These are phyloP conservation scores for Zaprionus lineosus DNA, from an alignment of 2,888 invertebrate genomes.

Conservation along the genomic window DNA sequence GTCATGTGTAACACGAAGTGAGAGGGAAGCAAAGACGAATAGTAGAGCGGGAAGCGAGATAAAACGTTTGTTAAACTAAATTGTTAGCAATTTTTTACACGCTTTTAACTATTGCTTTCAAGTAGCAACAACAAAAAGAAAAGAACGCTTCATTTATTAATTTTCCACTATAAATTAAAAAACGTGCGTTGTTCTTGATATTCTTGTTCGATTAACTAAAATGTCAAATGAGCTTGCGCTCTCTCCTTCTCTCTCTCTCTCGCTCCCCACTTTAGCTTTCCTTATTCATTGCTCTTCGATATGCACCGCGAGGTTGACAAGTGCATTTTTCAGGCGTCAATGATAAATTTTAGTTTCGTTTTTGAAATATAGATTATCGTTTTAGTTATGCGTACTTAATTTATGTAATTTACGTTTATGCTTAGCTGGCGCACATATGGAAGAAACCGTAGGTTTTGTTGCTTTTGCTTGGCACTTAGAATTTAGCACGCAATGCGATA, in stretches of 20 bases:
- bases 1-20: conserved; percentile 32
- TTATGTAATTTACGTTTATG: conserved; percentile 33
- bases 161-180: conserved; percentile 54
- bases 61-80: conserved; percentile 23
- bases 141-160: conserved; percentile 44
- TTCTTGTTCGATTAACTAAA: conserved; percentile 40
- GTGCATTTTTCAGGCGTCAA: conserved; percentile 52
- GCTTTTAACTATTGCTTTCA: conserved; percentile 36
- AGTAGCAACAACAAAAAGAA: conserved; percentile 3
- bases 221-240: conserved; percentile 44
- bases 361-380: conserved; percentile 6
- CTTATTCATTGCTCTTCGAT: conserved; percentile 7
- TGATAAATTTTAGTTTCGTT: conserved; percentile 23
- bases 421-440: conserved; percentile 63
- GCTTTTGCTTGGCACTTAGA: conserved; percentile 33
- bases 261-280: conserved; percentile 2
- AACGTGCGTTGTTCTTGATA: conserved; percentile 27
- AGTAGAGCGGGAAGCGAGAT: background rate
- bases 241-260: conserved; percentile 4
- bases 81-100: conserved; percentile 41
- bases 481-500: conserved; percentile 54
- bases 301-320: conserved; percentile 47
- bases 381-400: conserved; percentile 17
- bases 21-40: background rate
- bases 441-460: conserved; percentile 28